These are phyloP conservation scores for Adineta ricciae DNA, from an alignment of 2,888 invertebrate species.

Conservation along the genomic window DNA sequence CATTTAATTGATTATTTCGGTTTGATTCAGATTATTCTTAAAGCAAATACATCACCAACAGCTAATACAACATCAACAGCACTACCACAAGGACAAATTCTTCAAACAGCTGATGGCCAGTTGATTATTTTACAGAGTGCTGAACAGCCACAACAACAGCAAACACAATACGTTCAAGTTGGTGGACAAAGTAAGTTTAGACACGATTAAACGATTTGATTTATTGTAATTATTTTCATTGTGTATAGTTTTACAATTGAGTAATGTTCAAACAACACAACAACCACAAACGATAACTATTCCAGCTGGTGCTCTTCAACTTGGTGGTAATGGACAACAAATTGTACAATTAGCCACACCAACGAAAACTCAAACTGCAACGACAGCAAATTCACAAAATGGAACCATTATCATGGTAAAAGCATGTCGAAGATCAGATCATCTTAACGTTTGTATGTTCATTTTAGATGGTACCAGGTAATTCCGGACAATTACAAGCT, in stretches of 20 bases:
- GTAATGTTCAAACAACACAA: conserved; percentile 11
- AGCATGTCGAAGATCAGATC: background rate
- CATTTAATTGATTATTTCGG: too few species aligned
- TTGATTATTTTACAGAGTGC: conserved; percentile 31
- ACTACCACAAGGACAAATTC: conserved; percentile 25
- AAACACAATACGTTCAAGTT: conserved; percentile 16
- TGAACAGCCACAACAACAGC: conserved; percentile 21
- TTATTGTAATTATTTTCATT: background rate
- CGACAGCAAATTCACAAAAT: background rate
- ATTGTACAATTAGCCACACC: background rate
- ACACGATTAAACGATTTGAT: background rate
- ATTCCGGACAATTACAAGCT: conserved; percentile 1
- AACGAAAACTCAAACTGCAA: background rate
- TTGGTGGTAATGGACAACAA: background rate
- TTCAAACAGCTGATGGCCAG: conserved; percentile 31
- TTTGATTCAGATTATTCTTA: background rate
- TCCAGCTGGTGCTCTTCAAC: conserved; percentile 5
- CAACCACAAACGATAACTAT: conserved; percentile 19
- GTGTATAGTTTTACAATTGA: background rate
- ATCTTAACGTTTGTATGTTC: background rate
- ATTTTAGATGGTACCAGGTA: conserved; percentile 10
- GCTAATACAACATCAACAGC: background rate
- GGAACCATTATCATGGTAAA: background rate
- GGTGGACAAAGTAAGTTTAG: conserved; percentile 5
- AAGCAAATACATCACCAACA: background rate